Evolutionary conservation across 1,140 invertebrate genomes (phyloP).

Genomic region (Rhopalosiphum padi): DNA sequence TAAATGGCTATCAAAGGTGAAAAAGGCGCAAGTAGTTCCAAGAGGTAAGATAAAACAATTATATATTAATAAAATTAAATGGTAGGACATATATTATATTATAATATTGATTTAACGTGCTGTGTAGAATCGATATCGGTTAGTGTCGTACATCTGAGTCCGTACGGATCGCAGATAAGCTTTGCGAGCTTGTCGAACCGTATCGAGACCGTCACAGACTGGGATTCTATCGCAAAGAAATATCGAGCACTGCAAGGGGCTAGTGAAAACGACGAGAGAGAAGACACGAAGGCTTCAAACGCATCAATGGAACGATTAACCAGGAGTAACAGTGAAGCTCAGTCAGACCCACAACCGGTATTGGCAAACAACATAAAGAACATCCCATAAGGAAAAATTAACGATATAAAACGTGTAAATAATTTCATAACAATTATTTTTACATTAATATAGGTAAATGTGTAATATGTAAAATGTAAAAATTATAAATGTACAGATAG

Average conservation of each 20-base stretch:
- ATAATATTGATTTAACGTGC: not conserved
- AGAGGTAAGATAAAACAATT: constrained; percentile 66
- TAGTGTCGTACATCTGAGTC: constrained; percentile 78
- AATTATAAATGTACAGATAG: constrained; percentile 11
- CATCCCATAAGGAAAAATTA: constrained; percentile 10
- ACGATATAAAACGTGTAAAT: not conserved
- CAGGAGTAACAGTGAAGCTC: constrained; percentile 37
- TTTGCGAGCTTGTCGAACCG: constrained; percentile 74
- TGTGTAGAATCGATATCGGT: constrained; percentile 76
- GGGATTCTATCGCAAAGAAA: constrained; percentile 87
- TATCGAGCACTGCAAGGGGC: constrained; percentile 82
- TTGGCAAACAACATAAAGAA: constrained; percentile 34
- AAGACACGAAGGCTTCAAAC: constrained; percentile 51
- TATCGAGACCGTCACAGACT: constrained; percentile 90
- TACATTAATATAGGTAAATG: not conserved
- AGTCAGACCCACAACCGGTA: not conserved
- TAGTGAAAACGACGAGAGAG: constrained; percentile 65
- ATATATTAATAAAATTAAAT: not conserved
- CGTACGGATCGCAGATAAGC: constrained; percentile 81
- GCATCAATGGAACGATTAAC: constrained; percentile 50
- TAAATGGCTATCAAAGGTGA: constrained; percentile 85
- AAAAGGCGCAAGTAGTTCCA: constrained; percentile 79
- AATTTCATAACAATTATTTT: not conserved
- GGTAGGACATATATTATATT: not conserved
- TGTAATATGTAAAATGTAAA: not conserved